Conservation (phyloP, 2,113 vertebrate genomes). For the Pristiophorus japonicus region DNA sequence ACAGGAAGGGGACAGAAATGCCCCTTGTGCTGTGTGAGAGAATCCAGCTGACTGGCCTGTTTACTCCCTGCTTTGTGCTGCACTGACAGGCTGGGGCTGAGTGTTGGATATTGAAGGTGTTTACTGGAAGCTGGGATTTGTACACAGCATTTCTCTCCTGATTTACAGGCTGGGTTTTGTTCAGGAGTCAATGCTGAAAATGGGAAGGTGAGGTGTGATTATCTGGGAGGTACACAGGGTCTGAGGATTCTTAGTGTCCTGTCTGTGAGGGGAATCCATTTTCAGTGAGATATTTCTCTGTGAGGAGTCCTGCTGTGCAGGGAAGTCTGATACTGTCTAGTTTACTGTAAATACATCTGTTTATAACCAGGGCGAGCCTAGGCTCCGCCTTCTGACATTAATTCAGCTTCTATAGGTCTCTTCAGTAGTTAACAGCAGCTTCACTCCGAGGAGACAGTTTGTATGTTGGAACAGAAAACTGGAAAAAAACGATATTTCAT, state of each 20-base stretch:
- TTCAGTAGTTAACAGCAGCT: too few relatives aligned
- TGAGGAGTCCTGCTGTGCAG: not conserved
- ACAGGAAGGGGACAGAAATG: not conserved
- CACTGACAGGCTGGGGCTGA: not conserved
- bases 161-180: not conserved
- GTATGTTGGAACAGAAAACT: not conserved
- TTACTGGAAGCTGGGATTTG: not conserved
- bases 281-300: not conserved
- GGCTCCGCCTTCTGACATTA: not conserved
- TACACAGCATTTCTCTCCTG: not conserved
- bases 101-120: not conserved
- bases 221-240: not conserved
- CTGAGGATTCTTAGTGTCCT: not conserved
- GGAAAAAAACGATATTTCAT: not conserved
- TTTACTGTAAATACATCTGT: too few relatives aligned
- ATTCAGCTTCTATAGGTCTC: not conserved
- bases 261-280: not conserved
- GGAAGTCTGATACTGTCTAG: not conserved
- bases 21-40: not conserved
- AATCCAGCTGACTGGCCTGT: not conserved
- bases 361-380: not conserved
- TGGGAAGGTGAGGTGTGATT: not conserved
- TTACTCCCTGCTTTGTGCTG: not conserved
- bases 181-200: not conserved
- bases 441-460: too few relatives aligned